These are phyloP conservation scores for Cossypha heuglini DNA, from an alignment of 2,797 vertebrate species.

Conservation along the genomic window DNA sequence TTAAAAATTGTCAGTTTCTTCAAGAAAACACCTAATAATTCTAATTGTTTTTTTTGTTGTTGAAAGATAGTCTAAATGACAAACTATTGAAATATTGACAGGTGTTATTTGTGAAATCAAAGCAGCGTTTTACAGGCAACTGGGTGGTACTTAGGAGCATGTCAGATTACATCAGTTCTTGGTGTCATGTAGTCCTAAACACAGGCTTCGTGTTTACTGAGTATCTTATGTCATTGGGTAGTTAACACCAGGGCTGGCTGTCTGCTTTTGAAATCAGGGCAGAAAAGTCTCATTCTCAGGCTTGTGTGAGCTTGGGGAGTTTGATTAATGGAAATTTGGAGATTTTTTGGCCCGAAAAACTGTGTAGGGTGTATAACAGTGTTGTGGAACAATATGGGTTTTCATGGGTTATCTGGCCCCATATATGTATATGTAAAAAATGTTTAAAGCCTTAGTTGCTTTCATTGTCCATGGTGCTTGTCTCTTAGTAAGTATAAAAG, in stretches of 20 bases:
- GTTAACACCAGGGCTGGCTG: neutral
- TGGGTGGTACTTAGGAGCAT: no score
- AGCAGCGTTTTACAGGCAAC: neutral
- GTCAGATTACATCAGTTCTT: neutral
- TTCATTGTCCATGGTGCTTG: accelerated
- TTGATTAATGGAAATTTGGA: neutral
- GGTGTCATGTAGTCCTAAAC: accelerated
- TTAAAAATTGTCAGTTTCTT: neutral
- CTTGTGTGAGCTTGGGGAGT: neutral
- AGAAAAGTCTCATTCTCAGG: neutral
- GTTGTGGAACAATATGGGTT: neutral
- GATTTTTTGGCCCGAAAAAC: accelerated
- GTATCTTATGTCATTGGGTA: accelerated
- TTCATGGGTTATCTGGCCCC: neutral
- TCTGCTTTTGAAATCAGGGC: neutral
- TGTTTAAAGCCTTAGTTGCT: neutral
- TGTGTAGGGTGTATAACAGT: neutral
- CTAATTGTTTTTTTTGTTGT: neutral
- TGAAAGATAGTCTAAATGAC: neutral
- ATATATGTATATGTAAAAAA: neutral
- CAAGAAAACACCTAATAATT: neutral
- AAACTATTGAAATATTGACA: neutral
- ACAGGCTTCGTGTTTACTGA: neutral
- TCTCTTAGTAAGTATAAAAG: neutral
- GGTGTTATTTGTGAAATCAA: neutral